Conservation (phyloP, 2,888 invertebrate genomes). For the Clanis bilineata region DNA sequence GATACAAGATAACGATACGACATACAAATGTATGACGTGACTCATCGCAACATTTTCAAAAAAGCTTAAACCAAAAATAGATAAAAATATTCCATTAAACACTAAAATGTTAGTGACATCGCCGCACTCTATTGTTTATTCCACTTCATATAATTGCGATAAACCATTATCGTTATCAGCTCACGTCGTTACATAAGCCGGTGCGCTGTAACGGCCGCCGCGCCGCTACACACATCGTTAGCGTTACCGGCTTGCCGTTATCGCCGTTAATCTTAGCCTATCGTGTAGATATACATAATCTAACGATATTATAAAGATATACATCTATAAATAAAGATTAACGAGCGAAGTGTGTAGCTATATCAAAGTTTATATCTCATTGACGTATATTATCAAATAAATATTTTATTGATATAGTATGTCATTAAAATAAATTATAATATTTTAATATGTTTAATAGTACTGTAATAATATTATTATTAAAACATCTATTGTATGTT, state of each 20-base stretch:
- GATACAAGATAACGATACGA: too few species aligned
- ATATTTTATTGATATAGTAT: not conserved
- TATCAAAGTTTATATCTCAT: conserved; percentile 7
- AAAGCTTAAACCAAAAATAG: not conserved
- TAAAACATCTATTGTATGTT: too few species aligned
- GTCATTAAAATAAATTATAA: not conserved
- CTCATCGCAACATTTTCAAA: too few species aligned
- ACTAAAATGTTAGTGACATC: not conserved
- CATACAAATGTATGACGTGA: too few species aligned
- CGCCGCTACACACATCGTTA: conserved; percentile 41
- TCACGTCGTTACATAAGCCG: conserved; percentile 36
- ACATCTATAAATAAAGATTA: conserved; percentile 19
- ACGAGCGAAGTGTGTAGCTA: not conserved
- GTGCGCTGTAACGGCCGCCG: conserved; percentile 51
- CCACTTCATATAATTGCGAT: conserved; percentile 16
- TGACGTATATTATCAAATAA: conserved; percentile 3
- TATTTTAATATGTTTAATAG: not conserved
- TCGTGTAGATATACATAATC: conserved; percentile 26
- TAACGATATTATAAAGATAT: conserved; percentile 8
- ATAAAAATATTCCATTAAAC: not conserved
- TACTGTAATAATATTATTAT: too few species aligned
- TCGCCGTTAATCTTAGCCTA: conserved; percentile 25
- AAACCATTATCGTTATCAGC: conserved; percentile 32
- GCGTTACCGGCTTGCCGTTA: conserved; percentile 54
- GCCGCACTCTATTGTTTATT: not conserved